Percentiles rank a stretch among this genome's conserved stretches.
Evolutionary conservation across 2,797 vertebrate species (phyloP).

Genomic region (Poecilia wingei): DNA sequence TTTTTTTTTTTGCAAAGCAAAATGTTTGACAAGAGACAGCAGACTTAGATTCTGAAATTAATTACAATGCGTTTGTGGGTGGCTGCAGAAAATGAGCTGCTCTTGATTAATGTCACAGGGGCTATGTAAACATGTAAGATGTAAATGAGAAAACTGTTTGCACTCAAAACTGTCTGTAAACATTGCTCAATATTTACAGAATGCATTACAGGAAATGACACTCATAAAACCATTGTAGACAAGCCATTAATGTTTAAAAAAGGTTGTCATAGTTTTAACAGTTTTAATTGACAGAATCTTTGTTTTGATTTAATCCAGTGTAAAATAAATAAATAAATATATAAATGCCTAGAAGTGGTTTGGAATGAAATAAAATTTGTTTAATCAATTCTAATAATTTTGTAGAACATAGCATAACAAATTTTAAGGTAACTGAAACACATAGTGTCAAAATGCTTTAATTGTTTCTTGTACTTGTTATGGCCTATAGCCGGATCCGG

Average conservation of each 20-base stretch:
- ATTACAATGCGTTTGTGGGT: slow-evolving; percentile 15
- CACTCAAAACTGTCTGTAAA: slow-evolving; percentile 14
- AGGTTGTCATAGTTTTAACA: not conserved
- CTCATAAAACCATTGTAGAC: not conserved
- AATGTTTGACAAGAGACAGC: slow-evolving; percentile 3
- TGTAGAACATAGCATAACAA: not conserved
- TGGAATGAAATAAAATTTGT: not conserved
- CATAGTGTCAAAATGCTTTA: not conserved
- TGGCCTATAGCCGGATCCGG: too few relatives aligned
- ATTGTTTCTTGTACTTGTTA: not conserved
- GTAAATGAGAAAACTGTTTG: slow-evolving; percentile 14
- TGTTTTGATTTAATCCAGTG: not conserved
- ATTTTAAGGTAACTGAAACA: not conserved
- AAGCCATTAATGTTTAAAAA: not conserved
- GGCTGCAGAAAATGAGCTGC: slow-evolving; percentile 16
- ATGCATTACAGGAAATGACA: not conserved
- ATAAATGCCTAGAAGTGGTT: not conserved
- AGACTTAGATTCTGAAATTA: slow-evolving; percentile 11
- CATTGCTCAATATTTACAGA: slow-evolving; percentile 13
- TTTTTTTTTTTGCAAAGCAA: slow-evolving; percentile 5
- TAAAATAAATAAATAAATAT: not conserved
- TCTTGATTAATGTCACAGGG: slow-evolving; percentile 25
- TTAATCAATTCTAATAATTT: not conserved
- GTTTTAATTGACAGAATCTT: not conserved
- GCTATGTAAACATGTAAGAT: slow-evolving; percentile 15